Evolutionary conservation across 2,113 vertebrate species (phyloP), one percentile per base, ranked within the genome.

Genomic region (Strix aluco): DNA sequence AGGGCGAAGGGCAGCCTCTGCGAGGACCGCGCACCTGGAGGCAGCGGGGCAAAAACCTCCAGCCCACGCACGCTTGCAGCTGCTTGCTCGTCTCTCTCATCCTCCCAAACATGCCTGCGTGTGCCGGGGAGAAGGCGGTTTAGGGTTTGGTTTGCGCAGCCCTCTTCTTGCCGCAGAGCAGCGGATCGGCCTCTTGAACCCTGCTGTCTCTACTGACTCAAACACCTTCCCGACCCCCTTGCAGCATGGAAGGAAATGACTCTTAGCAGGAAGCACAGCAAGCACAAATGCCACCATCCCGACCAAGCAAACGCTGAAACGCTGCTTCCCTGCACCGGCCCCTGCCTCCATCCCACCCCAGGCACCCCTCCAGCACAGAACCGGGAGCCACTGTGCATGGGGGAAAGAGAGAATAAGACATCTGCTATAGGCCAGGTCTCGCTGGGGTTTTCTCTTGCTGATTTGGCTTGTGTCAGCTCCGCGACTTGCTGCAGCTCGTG

Each of bases 31-130:
- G 6, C 54, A 20, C 54, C 57, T 11, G 0, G 34, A 70, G 81
- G 88, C 32, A 92, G 74, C 5, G 0, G 59, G 78, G 90, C 58
- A 82, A 69, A 67, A 91, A 22, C 58, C 74, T 85, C 71, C 90
- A 90, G 85, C 95, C 94, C 96, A 95, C 78, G 54, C 62, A 16
- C 0, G 9, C 89, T 69, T 91, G 81, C 95, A 91, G 96, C 95
- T 95, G 91, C 96, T 80, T 91, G 96, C 54, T 87, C 42, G 36
- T 44, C 86, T 52, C 71, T 78, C 91, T 77, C 42, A 11, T 13
- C 78, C 81, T 89, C 91, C 74, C 91, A 25, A 38, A 81, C 62
- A 18, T 16, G 88, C 91, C 90, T 3, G 77, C 2, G 7, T 46
- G 90, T 36, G 77, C 49, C 0, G 15, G 61, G 84, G 36, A 90